Percentiles rank a stretch among this genome's conserved stretches.
Evolutionary conservation across 2,113 vertebrate species (phyloP).

Genomic region (Takifugu bimaculatus): DNA sequence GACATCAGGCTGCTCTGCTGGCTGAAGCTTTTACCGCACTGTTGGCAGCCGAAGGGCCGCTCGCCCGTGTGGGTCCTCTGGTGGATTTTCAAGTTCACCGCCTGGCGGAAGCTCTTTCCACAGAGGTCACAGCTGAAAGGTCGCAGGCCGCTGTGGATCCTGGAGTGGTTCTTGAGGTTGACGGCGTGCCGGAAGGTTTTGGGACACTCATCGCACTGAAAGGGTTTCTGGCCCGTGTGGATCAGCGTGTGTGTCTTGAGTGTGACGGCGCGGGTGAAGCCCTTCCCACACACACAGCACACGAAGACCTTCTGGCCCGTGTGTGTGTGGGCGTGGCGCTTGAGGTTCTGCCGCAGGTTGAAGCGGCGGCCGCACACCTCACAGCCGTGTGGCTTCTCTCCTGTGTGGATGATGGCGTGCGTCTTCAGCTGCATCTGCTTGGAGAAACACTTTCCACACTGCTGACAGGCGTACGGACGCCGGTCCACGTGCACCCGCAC

Average conservation of each 20-base stretch:
- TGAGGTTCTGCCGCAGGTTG: conserved; percentile 70
- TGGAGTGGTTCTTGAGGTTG: conserved; percentile 70
- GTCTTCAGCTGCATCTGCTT: conserved; percentile 69
- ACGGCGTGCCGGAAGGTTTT: conserved; percentile 68
- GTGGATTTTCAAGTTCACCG: conserved; percentile 74
- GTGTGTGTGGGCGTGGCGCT: conserved; percentile 66
- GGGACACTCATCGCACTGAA: conserved; percentile 59
- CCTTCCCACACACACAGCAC: conserved; percentile 64
- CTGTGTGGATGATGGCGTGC: conserved; percentile 64
- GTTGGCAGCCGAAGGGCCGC: conserved; percentile 66
- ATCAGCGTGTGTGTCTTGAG: conserved; percentile 70
- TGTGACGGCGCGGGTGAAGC: conserved; percentile 70
- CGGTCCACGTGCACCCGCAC: conserved; percentile 52
- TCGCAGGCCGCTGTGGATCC: conserved; percentile 65
- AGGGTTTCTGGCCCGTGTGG: conserved; percentile 71
- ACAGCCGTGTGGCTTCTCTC: conserved; percentile 66
- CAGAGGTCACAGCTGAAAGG: conserved; percentile 70
- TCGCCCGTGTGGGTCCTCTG: conserved; percentile 71
- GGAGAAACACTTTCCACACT: conserved; percentile 68
- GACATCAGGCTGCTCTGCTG: conserved; percentile 74
- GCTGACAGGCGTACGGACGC: conserved; percentile 51
- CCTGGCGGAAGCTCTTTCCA: conserved; percentile 69
- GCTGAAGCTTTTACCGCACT: conserved; percentile 74
- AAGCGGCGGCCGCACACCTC: conserved; percentile 68
- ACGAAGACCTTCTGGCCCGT: conserved; percentile 58